Percentiles rank a stretch among this genome's conserved stretches.
Conservation (phyloP, 2,888 invertebrate species). For the Morpho achilles region DNA sequence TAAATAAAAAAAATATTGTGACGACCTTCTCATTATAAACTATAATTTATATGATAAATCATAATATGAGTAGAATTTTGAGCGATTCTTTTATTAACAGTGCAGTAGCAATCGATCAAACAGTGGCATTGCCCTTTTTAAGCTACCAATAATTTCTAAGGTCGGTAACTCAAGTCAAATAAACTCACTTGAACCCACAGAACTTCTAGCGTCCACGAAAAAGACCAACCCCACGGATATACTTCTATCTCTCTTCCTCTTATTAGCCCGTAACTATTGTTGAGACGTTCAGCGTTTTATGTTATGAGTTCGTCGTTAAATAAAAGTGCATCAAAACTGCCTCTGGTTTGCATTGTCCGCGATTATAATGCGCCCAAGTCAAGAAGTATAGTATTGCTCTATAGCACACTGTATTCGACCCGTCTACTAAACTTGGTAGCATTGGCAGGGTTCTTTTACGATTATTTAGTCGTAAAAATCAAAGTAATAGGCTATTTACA, state of each 20-base stretch:
- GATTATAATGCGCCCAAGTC: conserved; percentile 60
- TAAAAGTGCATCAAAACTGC: conserved; percentile 76
- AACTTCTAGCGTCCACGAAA: conserved; percentile 30
- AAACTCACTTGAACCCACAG: conserved; percentile 6
- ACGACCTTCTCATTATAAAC: background rate
- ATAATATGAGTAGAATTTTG: background rate
- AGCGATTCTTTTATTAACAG: no score
- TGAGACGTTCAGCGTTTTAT: conserved; percentile 75
- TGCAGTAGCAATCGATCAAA: background rate
- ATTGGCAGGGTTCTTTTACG: conserved; percentile 74
- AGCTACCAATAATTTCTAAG: conserved; percentile 3
- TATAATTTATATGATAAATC: background rate
- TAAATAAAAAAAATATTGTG: no score
- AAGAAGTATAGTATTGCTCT: conserved; percentile 32
- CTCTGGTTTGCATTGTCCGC: conserved; percentile 73
- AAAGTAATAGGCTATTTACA: conserved; percentile 80
- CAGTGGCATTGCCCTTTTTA: background rate
- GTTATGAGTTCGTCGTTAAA: conserved; percentile 75
- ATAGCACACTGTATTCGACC: conserved; percentile 28
- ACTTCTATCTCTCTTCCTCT: conserved; percentile 42
- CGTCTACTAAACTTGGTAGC: conserved; percentile 47
- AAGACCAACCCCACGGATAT: conserved; percentile 32
- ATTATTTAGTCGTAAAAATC: conserved; percentile 81
- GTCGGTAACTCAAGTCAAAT: conserved; percentile 1
- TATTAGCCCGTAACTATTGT: conserved; percentile 60